Evolutionary conservation across 2,797 vertebrate species (phyloP).

Genomic region (Cercopithecus diana): DNA sequence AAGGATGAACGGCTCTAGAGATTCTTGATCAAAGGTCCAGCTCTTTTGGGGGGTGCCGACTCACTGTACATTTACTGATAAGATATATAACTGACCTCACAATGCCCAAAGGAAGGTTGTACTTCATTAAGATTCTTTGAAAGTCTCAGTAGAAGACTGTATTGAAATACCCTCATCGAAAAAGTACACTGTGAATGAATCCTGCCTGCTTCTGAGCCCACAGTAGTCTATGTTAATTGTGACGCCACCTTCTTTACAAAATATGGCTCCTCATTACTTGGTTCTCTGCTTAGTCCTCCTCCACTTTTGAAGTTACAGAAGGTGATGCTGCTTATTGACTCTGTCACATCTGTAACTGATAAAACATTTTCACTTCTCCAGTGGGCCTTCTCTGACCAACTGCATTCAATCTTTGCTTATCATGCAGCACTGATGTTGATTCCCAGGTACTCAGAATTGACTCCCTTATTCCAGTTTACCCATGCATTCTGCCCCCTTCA

Average conservation of each 20-base stretch:
- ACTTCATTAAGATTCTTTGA: neutral
- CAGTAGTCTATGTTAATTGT: neutral
- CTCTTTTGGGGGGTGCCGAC: neutral
- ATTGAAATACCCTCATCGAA: conserved; percentile 10
- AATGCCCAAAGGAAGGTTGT: neutral
- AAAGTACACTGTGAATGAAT: neutral
- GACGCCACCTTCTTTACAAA: neutral
- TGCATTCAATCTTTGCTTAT: neutral
- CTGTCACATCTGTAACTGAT: neutral
- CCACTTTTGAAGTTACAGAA: neutral
- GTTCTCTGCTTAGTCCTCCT: neutral
- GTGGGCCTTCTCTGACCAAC: neutral
- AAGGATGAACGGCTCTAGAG: neutral
- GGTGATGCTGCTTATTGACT: neutral
- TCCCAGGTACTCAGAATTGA: accelerated
- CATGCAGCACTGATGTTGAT: neutral
- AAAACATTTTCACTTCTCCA: neutral
- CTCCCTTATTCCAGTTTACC: neutral
- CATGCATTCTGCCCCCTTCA: neutral
- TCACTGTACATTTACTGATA: neutral
- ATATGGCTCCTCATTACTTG: neutral
- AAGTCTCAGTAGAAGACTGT: neutral
- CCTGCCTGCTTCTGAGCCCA: neutral
- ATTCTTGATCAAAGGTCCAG: neutral
- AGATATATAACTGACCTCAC: conserved; percentile 17